phyloP scores from a whole-genome alignment of 2,888 invertebrate genomes.

The Julus scanicus region DNA sequence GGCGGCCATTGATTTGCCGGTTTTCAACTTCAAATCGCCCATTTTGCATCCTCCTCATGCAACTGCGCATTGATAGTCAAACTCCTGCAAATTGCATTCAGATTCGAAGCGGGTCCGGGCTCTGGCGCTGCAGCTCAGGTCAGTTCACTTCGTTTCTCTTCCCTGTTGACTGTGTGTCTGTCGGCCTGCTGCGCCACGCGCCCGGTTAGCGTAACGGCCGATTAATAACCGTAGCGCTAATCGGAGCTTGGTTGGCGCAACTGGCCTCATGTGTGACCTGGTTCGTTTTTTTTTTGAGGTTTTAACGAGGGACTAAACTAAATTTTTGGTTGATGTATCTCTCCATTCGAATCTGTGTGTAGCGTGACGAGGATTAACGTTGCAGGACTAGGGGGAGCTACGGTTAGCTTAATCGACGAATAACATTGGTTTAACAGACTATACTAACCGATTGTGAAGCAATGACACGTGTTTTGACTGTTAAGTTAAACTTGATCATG shows the following conservation, averaged over 20 bases:
- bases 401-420: background rate
- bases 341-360: no score
- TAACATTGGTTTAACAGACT: background rate
- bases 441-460: no score
- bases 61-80: conserved; percentile 46
- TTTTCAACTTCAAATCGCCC: conserved; percentile 44
- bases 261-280: background rate
- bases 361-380: background rate
- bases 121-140: conserved; percentile 32
- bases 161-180: background rate
- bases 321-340: background rate
- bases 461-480: no score
- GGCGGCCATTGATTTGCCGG: conserved; percentile 45
- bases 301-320: background rate
- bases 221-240: background rate
- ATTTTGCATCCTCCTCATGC: conserved; percentile 49
- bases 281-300: background rate
- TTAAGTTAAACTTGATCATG: no score
- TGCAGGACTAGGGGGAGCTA: background rate
- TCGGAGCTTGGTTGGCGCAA: background rate
- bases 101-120: conserved; percentile 34
- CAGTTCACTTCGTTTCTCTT: conserved; percentile 22
- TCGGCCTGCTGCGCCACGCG: background rate
- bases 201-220: background rate
- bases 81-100: conserved; percentile 39